Evolutionary conservation across 2,113 vertebrate species (phyloP).

Genomic region (Athene cunicularia): DNA sequence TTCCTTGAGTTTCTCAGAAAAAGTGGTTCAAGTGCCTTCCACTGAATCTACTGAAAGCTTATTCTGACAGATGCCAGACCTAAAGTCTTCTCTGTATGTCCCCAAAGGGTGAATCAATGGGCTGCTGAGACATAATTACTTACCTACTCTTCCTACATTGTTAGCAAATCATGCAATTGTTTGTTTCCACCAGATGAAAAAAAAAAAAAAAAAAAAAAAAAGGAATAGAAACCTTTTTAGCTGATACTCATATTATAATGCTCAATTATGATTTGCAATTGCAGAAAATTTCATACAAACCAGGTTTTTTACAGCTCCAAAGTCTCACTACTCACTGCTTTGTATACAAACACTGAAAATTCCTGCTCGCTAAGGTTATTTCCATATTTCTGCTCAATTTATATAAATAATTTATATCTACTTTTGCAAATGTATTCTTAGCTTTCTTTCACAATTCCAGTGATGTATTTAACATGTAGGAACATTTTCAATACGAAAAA

Average conservation of each 20-base stretch:
- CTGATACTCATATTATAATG: background rate
- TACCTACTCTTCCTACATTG: slow-evolving; percentile 7
- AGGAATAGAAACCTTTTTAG: background rate
- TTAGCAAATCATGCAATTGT: background rate
- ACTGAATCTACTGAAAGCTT: background rate
- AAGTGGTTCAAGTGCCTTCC: accelerated
- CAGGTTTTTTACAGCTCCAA: background rate
- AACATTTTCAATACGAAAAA: background rate
- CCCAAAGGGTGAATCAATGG: background rate
- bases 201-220: background rate
- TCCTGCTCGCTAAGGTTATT: background rate
- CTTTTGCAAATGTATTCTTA: background rate
- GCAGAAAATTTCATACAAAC: background rate
- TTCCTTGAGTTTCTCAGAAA: background rate
- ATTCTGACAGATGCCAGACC: background rate
- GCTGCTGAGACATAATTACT: slow-evolving; percentile 22
- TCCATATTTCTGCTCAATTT: background rate
- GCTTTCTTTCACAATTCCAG: background rate
- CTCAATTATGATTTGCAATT: background rate
- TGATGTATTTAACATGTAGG: background rate
- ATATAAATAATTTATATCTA: background rate
- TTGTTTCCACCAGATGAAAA: background rate
- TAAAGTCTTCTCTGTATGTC: background rate
- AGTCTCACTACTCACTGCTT: background rate
- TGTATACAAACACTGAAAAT: background rate